phyloP scores from a whole-genome alignment of 2,797 vertebrate genomes.

The Vultur gryphus region DNA sequence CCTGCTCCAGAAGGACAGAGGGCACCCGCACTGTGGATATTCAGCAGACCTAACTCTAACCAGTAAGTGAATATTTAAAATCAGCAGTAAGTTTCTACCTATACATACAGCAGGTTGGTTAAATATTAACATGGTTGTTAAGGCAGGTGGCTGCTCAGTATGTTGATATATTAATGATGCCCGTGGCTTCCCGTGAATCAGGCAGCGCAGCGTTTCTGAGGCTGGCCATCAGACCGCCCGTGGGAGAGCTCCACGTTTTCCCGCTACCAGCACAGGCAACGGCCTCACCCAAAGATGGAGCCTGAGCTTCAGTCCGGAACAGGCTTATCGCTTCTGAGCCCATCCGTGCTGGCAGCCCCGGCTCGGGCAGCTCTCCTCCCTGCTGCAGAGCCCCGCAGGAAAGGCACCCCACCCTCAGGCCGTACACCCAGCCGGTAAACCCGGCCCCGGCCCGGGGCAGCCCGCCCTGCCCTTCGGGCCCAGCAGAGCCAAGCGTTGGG shows the following conservation, averaged over 20 bases:
- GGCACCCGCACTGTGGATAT: not conserved
- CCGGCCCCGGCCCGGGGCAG: too few relatives aligned
- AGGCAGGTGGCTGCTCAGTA: not conserved
- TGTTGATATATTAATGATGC: too few relatives aligned
- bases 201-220: fast-evolving
- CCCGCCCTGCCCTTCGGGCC: too few relatives aligned
- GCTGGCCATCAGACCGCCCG: not conserved
- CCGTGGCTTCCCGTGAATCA: fast-evolving
- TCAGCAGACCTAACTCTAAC: not conserved
- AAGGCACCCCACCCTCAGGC: too few relatives aligned
- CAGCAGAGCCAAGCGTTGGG: not conserved
- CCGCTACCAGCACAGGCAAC: too few relatives aligned
- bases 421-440: not conserved
- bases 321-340: not conserved
- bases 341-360: fast-evolving
- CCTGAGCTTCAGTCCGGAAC: not conserved
- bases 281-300: not conserved
- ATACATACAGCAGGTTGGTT: not conserved
- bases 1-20: not conserved
- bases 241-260: not conserved
- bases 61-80: not conserved
- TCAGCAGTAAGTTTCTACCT: not conserved
- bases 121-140: not conserved
- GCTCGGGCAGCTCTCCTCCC: not conserved
- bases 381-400: too few relatives aligned